A percentile compares a stretch with the other conserved stretches of the same genome.
Conservation (phyloP, 2,113 vertebrate genomes). For the Chloroceryle aenea region DNA sequence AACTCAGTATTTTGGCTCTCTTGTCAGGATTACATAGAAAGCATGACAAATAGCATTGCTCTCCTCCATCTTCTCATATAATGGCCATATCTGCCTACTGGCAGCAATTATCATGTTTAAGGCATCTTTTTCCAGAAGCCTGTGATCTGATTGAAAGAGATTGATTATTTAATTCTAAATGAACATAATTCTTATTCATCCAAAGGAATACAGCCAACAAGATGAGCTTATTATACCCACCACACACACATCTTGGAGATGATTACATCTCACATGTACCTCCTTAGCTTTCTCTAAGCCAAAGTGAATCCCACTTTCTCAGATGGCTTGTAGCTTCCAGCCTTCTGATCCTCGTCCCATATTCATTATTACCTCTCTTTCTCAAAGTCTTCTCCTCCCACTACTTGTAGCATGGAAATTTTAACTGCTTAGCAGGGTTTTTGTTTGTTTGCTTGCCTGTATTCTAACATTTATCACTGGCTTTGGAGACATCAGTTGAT, state of each 20-base stretch:
- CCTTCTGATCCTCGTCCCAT: neutral
- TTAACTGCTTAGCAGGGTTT: neutral
- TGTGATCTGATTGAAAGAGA: neutral
- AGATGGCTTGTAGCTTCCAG: neutral
- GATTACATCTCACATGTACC: neutral
- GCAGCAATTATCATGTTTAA: neutral
- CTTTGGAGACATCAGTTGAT: neutral
- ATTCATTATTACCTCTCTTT: neutral
- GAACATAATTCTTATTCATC: neutral
- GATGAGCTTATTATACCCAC: neutral
- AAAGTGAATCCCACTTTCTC: neutral
- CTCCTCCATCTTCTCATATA: neutral
- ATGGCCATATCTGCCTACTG: neutral
- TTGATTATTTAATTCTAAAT: neutral
- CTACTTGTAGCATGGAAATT: neutral
- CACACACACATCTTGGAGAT: neutral
- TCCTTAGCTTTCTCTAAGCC: neutral
- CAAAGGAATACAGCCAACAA: neutral
- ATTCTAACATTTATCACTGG: neutral
- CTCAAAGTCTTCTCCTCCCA: neutral
- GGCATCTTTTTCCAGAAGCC: neutral
- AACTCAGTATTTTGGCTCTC: neutral
- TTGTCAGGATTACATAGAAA: neutral
- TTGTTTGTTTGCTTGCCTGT: neutral
- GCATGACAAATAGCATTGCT: neutral